Conservation (phyloP, 2,888 invertebrate species). For the Phengaris arion region DNA sequence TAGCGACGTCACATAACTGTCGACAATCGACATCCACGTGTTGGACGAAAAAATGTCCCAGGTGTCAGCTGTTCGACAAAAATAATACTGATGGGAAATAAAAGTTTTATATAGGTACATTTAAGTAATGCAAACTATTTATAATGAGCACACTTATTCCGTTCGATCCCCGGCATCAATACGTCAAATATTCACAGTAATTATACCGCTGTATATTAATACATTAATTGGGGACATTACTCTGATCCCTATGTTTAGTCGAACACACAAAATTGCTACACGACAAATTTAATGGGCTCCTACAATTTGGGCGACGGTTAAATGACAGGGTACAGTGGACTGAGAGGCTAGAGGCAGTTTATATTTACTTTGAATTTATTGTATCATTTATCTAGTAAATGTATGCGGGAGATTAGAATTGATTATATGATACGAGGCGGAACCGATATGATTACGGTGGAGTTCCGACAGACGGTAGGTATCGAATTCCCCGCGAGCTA, state of each 20-base stretch:
- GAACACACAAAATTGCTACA: not conserved
- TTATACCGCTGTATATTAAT: not conserved
- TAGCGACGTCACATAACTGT: constrained; percentile 6
- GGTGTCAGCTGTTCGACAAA: no score
- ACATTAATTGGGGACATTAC: constrained; percentile 5
- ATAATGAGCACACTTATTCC: no score
- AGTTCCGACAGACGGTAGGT: constrained; percentile 22
- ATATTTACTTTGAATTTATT: constrained; percentile 11
- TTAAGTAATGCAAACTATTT: no score
- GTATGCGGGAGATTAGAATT: constrained; percentile 20
- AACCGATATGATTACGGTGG: constrained; percentile 19
- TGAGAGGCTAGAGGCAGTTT: not conserved
- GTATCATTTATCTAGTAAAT: constrained; percentile 19
- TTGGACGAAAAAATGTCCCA: not conserved
- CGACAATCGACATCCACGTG: not conserved
- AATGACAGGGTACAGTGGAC: not conserved
- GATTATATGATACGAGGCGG: constrained; percentile 19
- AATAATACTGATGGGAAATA: no score
- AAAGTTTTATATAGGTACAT: no score
- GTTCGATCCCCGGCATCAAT: not conserved
- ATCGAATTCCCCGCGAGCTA: constrained; percentile 4
- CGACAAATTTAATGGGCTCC: constrained; percentile 1
- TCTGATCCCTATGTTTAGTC: not conserved
- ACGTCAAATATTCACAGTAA: not conserved
- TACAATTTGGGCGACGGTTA: not conserved